phyloP scores from a whole-genome alignment of 1,140 invertebrate species.

The Drosophila busckii region DNA sequence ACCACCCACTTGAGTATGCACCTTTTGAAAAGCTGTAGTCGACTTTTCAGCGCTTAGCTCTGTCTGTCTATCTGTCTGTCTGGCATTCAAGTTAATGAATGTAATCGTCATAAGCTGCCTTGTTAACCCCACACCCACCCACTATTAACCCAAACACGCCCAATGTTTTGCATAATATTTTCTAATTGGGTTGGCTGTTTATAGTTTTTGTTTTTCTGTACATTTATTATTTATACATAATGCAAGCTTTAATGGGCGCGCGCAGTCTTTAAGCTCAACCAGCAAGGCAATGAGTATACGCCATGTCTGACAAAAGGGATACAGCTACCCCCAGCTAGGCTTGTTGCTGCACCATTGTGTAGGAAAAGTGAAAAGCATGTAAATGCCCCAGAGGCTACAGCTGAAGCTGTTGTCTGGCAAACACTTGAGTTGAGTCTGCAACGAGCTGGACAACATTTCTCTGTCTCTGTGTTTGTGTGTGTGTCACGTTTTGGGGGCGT shows the following conservation, averaged over 20 bases:
- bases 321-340: background rate
- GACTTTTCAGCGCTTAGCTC: constrained; percentile 53
- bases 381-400: constrained; percentile 47
- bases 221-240: too few species aligned
- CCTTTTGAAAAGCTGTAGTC: constrained; percentile 47
- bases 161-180: constrained; percentile 55
- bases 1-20: constrained; percentile 9
- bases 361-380: constrained; percentile 71
- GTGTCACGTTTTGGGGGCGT: constrained; percentile 7
- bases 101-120: constrained; percentile 69
- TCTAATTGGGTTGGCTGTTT: constrained; percentile 46
- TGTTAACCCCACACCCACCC: too few species aligned
- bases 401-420: constrained; percentile 27
- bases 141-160: too few species aligned
- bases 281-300: constrained; percentile 66
- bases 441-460: constrained; percentile 39
- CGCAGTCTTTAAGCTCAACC: too few species aligned
- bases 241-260: too few species aligned
- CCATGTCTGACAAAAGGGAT: constrained; percentile 38
- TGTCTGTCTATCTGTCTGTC: constrained; percentile 10
- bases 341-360: constrained; percentile 43
- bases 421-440: constrained; percentile 62
- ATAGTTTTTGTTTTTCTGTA: background rate
- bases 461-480: constrained; percentile 16
- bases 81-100: constrained; percentile 69